phyloP scores from a whole-genome alignment of 2,888 invertebrate genomes.

The Norana najaformis region DNA sequence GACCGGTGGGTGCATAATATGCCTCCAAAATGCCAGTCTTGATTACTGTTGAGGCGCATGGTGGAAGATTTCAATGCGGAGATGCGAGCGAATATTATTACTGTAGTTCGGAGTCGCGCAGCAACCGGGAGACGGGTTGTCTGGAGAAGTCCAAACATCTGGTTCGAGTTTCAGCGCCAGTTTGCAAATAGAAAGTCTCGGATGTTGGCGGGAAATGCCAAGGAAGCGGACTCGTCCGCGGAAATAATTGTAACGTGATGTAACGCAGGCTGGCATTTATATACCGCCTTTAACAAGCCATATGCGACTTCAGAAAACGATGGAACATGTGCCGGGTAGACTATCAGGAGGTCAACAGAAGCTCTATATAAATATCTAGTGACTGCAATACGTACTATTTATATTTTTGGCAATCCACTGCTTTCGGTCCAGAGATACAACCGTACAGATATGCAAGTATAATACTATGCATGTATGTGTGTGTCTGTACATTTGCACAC shows the following conservation, averaged over 20 bases:
- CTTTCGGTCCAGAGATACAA: not conserved
- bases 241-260: not conserved
- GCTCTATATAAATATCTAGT: not conserved
- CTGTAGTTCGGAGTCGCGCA: not conserved
- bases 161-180: conserved; percentile 13
- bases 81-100: conserved; percentile 13
- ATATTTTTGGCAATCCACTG: not conserved
- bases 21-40: conserved; percentile 5
- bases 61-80: conserved; percentile 3
- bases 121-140: not conserved
- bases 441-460: not conserved
- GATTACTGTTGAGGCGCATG: conserved; percentile 7
- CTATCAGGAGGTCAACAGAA: not conserved
- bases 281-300: not conserved
- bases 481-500: no score
- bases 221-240: not conserved
- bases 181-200: conserved; percentile 7
- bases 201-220: conserved; percentile 6
- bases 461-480: not conserved
- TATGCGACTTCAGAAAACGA: not conserved
- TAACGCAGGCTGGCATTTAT: not conserved
- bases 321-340: not conserved
- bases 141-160: not conserved
- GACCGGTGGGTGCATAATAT: not conserved
- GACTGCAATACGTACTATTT: not conserved